Percentiles rank a stretch among this genome's conserved stretches.
Evolutionary conservation across 2,113 vertebrate species (phyloP).

Genomic region (Forbesichthys papilliferus): DNA sequence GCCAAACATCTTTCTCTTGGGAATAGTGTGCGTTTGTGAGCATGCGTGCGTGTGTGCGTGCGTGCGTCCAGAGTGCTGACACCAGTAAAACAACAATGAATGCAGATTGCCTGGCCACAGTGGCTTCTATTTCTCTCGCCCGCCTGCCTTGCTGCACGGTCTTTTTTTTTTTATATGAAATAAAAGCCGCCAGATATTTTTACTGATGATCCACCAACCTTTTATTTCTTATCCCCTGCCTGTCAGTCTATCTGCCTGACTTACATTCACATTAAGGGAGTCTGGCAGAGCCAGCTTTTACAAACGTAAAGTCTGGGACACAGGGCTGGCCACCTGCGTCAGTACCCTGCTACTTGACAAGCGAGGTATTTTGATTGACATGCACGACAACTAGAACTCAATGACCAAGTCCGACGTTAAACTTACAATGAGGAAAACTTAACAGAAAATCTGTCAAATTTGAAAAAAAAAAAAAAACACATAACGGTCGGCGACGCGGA

Average conservation of each 20-base stretch:
- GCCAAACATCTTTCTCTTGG: slow-evolving; percentile 3
- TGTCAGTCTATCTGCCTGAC: not conserved
- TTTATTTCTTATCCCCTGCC: not conserved
- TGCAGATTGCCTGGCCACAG: slow-evolving; percentile 35
- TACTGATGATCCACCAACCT: not conserved
- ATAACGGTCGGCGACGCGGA: no score
- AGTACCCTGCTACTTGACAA: no score
- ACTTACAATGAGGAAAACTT: no score
- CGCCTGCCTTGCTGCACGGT: not conserved
- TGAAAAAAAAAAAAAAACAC: no score
- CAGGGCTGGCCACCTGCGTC: no score
- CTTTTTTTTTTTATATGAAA: not conserved
- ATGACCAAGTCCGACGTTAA: no score
- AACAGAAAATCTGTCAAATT: no score
- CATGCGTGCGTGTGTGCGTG: not conserved
- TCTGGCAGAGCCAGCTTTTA: no score
- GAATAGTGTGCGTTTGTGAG: not conserved
- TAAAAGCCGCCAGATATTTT: not conserved
- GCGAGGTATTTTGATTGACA: no score
- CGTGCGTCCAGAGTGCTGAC: slow-evolving; percentile 37
- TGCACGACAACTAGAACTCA: no score
- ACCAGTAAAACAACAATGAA: slow-evolving; percentile 32
- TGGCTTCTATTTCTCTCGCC: slow-evolving; percentile 8
- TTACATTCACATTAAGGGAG: not conserved
- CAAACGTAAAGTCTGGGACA: no score